phyloP scores from a whole-genome alignment of 2,888 invertebrate species.

The Volucella bombylans region DNA sequence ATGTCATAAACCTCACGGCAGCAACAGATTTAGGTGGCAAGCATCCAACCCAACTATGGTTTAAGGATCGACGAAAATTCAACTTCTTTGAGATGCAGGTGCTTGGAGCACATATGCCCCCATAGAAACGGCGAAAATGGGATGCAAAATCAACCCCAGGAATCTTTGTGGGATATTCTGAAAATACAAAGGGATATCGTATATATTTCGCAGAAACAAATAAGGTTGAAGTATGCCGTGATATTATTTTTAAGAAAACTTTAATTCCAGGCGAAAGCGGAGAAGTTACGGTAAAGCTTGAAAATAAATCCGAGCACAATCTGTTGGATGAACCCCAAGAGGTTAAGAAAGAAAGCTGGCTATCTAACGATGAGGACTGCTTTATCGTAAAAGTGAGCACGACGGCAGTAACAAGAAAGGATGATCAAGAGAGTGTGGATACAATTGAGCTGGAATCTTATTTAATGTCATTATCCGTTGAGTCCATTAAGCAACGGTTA shows the following conservation, averaged over 20 bases:
- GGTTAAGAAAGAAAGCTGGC: background rate
- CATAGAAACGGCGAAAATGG: slow-evolving; percentile 76
- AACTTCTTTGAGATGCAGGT: slow-evolving; percentile 61
- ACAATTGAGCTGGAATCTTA: background rate
- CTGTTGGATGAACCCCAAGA: background rate
- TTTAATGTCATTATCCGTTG: slow-evolving; percentile 4
- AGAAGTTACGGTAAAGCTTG: background rate
- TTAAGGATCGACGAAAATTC: slow-evolving; percentile 12
- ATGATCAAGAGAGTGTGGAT: background rate
- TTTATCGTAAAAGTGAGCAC: background rate
- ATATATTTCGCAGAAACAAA: slow-evolving; percentile 41
- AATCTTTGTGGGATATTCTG: slow-evolving; percentile 77
- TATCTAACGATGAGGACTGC: background rate
- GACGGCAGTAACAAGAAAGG: background rate
- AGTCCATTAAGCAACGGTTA: slow-evolving; percentile 1
- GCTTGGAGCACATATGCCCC: slow-evolving; percentile 78
- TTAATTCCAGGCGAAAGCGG: background rate
- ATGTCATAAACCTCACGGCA: slow-evolving; percentile 77
- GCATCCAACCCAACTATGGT: slow-evolving; percentile 76
- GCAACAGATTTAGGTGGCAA: slow-evolving; percentile 68
- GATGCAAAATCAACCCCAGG: no score
- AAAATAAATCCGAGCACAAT: no score
- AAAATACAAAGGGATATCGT: slow-evolving; percentile 76
- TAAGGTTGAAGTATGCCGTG: slow-evolving; percentile 10
- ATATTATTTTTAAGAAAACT: slow-evolving; percentile 22